These are phyloP conservation scores for Ectropis grisescens DNA, from an alignment of 1,140 invertebrate genomes.

Conservation along the genomic window DNA sequence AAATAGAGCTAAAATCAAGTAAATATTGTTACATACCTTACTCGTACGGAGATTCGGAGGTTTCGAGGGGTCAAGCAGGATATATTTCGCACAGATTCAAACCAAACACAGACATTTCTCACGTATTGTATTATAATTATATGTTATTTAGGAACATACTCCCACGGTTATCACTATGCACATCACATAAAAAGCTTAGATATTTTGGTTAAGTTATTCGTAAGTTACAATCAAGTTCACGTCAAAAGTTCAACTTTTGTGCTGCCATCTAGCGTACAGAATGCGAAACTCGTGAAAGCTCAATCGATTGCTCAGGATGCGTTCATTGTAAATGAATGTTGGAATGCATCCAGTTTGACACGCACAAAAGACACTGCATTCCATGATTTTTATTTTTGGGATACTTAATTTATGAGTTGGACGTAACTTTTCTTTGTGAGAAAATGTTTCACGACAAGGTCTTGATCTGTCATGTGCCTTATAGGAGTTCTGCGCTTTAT, in stretches of 20 bases:
- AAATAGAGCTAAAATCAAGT: too few relatives aligned
- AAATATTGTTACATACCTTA: too few relatives aligned
- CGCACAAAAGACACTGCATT: conserved; percentile 14
- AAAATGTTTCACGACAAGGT: conserved; percentile 36
- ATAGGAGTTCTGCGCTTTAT: background rate
- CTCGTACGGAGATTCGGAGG: too few relatives aligned
- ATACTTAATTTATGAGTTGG: conserved; percentile 30
- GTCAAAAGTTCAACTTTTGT: conserved; percentile 59
- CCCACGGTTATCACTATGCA: conserved; percentile 29
- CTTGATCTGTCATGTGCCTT: conserved; percentile 29
- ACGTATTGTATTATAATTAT: conserved; percentile 25
- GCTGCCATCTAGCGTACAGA: conserved; percentile 46
- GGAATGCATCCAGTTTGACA: conserved; percentile 31
- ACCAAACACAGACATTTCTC: conserved; percentile 22
- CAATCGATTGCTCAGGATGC: conserved; percentile 26
- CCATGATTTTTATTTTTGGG: conserved; percentile 16
- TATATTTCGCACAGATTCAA: conserved; percentile 8
- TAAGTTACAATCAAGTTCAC: conserved; percentile 59
- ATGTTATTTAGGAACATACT: conserved; percentile 20
- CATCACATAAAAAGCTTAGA: conserved; percentile 48
- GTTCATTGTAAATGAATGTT: conserved; percentile 27
- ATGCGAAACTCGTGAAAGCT: conserved; percentile 44
- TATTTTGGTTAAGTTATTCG: conserved; percentile 63
- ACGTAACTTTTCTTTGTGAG: conserved; percentile 31
- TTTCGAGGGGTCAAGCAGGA: conserved; percentile 11